Evolutionary conservation across 1,140 invertebrate genomes (phyloP), one percentile per base, ranked within the genome.

Genomic region (Cotesia typhae): DNA sequence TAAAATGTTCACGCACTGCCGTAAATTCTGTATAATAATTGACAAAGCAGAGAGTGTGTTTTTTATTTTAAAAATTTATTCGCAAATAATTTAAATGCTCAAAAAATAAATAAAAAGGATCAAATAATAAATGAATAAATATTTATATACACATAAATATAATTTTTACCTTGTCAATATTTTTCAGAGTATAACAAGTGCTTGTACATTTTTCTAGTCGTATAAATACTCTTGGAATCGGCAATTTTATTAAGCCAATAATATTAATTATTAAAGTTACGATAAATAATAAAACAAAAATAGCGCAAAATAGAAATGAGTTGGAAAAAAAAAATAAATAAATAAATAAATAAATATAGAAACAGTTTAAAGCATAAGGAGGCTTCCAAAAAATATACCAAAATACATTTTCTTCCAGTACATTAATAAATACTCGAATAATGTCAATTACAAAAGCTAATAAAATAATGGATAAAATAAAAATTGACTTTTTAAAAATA

Each of bases 151-250:
- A 41, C 10, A 41, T 41, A 41, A 7, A 41, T 41, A 41, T 41
- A 41, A 41, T 17, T 41, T 57, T 57, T 57, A 57, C n/a, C 17
- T 60, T 60, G 59, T 60, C 59, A 36, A 60, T 60, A 35, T 7
- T 60, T 60, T 60, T 60, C 17, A 35, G 9, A 41, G 17, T 52
- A 66, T 66, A 28, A 35, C 66, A 71, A 60, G 60, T 60, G 47
- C 52, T 17, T 71, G 59, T 52, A 75, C 74, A 71, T 71, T 71
- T 75, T 75, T 72, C 74, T 75, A 75, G 74, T 75, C 74, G 74
- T 70, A 66, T 37, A 60, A 75, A 75, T 72, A 71, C 70, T 72
- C 67, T 75, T 72, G 70, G 38, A 74, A 14, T 71, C 7, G 38
- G 7, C 36, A 20, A 52, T 67, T 71, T 64, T 71, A 14, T 17